Evolutionary conservation across 2,888 invertebrate species (phyloP).

Genomic region (Cephus nigrinus): DNA sequence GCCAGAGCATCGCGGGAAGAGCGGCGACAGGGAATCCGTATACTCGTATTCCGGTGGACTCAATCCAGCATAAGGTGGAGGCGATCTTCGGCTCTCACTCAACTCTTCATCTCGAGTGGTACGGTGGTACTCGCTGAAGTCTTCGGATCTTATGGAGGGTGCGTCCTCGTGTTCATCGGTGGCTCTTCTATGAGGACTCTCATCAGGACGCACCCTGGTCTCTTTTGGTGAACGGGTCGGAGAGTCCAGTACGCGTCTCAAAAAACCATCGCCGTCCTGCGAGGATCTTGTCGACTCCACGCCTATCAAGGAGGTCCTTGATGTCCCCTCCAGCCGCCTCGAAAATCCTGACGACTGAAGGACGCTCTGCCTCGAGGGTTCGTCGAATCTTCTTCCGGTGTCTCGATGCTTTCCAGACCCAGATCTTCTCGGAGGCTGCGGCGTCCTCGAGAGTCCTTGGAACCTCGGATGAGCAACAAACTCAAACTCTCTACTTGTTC

Average conservation of each 20-base stretch:
- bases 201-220: background rate
- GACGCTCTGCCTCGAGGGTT: slow-evolving; percentile 17
- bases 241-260: background rate
- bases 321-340: slow-evolving; percentile 3
- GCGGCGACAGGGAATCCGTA: slow-evolving; percentile 30
- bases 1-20: slow-evolving; percentile 35
- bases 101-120: slow-evolving; percentile 1
- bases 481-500: slow-evolving; percentile 28
- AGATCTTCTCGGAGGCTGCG: slow-evolving; percentile 47
- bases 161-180: background rate
- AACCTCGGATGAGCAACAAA: slow-evolving; percentile 24
- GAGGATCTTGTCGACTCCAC: background rate
- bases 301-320: slow-evolving; percentile 12
- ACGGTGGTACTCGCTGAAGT: background rate
- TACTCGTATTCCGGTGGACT: slow-evolving; percentile 25
- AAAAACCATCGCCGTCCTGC: background rate
- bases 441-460: slow-evolving; percentile 40
- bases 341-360: background rate
- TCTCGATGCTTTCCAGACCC: background rate
- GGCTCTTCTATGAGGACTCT: background rate
- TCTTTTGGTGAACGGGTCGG: background rate
- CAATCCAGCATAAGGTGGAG: slow-evolving; percentile 29
- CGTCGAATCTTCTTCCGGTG: slow-evolving; percentile 14
- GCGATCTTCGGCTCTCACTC: slow-evolving; percentile 17
- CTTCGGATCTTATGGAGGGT: background rate